Percentiles rank a stretch among this genome's conserved stretches.
Conservation (phyloP, 37 sponge, comb jelly and placozoan species). For the Halichondria panicea region DNA sequence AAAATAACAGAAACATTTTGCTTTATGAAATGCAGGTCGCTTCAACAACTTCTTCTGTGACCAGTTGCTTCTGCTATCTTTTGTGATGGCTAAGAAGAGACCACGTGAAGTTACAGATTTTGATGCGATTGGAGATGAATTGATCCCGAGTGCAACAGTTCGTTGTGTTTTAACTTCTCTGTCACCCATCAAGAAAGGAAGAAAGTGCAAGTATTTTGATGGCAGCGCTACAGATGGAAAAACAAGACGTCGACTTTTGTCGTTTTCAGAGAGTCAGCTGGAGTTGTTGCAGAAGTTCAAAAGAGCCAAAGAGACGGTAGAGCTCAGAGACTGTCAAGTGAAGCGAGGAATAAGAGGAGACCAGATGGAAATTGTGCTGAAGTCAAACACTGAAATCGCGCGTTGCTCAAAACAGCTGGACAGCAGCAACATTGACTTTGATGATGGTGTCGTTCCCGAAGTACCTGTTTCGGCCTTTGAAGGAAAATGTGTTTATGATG, state of each 20-base stretch:
- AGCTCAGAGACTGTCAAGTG: background rate
- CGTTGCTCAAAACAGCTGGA: background rate
- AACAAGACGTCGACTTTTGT: background rate
- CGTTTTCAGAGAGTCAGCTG: background rate
- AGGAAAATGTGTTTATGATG: background rate
- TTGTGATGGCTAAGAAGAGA: too few relatives aligned
- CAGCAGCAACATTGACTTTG: background rate
- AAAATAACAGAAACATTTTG: too few relatives aligned
- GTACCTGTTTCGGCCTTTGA: background rate
- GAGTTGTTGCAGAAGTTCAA: background rate
- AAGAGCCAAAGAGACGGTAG: background rate
- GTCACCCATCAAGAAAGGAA: conserved; percentile 5
- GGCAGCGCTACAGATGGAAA: background rate
- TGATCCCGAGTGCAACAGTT: background rate
- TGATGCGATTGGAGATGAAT: too few relatives aligned
- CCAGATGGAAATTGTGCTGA: conserved; percentile 5
- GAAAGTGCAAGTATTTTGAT: conserved; percentile 1
- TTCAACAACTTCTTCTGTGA: too few relatives aligned
- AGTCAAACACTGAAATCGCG: background rate
- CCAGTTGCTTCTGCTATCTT: too few relatives aligned
- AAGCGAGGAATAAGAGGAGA: background rate
- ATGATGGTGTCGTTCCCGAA: background rate
- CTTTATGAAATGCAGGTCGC: too few relatives aligned
- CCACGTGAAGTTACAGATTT: too few relatives aligned
- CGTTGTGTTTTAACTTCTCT: background rate